Conservation (phyloP, 2,888 invertebrate species). For the Mesorhabditis spiculigera region DNA sequence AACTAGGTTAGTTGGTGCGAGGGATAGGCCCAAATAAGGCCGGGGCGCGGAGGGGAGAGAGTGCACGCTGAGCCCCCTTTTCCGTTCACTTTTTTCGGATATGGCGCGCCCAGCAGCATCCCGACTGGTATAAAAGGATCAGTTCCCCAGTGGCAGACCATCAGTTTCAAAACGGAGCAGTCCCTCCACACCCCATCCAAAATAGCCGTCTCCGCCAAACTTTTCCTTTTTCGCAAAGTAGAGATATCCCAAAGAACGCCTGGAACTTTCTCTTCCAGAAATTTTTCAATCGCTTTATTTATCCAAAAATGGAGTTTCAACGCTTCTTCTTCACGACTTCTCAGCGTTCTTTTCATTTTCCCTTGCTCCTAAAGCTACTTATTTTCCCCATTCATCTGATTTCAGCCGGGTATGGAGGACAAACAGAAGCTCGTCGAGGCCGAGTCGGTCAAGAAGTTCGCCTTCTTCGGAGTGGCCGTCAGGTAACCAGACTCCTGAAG, state of each 20-base stretch:
- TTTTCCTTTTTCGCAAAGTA: not conserved
- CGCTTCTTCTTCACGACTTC: not conserved
- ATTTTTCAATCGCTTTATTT: not conserved
- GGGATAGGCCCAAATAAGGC: not conserved
- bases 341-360: too few relatives aligned
- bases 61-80: slow-evolving; percentile 1
- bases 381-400: not conserved
- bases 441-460: slow-evolving; percentile 41
- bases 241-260: not conserved
- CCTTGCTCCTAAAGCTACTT: too few relatives aligned
- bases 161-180: not conserved
- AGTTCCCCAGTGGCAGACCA: not conserved
- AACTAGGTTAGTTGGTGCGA: not conserved
- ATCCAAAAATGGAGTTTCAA: not conserved
- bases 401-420: slow-evolving; percentile 17
- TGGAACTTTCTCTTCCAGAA: not conserved
- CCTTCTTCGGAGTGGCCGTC: slow-evolving; percentile 40
- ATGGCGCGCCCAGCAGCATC: slow-evolving; percentile 6
- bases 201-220: not conserved
- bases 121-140: not conserved
- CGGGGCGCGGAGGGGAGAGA: slow-evolving; percentile 1
- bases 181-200: not conserved
- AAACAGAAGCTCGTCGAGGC: slow-evolving; percentile 36
- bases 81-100: slow-evolving; percentile 3
- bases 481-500: slow-evolving; percentile 9